Evolutionary conservation across 2,888 invertebrate genomes (phyloP).

Genomic region (Nemotelus nigrinus): DNA sequence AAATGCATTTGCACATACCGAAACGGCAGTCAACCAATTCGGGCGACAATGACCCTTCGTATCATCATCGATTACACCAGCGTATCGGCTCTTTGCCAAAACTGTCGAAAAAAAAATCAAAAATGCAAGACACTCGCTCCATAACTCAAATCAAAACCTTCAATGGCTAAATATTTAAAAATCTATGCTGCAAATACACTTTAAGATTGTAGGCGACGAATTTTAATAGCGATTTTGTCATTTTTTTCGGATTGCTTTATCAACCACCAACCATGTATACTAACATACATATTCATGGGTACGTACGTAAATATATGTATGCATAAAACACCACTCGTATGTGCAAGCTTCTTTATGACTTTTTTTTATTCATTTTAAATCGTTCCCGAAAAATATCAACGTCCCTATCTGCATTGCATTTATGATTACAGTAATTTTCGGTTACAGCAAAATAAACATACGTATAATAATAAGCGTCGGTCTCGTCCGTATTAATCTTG

Average conservation of each 20-base stretch:
- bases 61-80: background rate
- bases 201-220: conserved; percentile 39
- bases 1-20: background rate
- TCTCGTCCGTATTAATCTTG: no score
- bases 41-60: conserved; percentile 39
- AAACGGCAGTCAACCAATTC: background rate
- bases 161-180: conserved; percentile 33
- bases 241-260: conserved; percentile 6
- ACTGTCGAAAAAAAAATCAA: conserved; percentile 17
- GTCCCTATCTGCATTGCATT: conserved; percentile 41
- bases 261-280: background rate
- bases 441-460: conserved; percentile 22
- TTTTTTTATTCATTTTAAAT: background rate
- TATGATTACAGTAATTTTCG: conserved; percentile 41
- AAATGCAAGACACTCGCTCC: conserved; percentile 38
- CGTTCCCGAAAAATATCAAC: conserved; percentile 35
- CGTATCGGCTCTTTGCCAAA: background rate
- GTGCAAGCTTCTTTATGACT: no score
- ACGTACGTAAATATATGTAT: no score
- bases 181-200: conserved; percentile 16
- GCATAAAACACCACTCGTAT: no score
- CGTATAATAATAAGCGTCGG: background rate
- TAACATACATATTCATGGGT: background rate
- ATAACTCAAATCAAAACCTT: conserved; percentile 16
- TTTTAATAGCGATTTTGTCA: conserved; percentile 32